Evolutionary conservation across 2,888 invertebrate species (phyloP).

Genomic region (Phengaris arion): DNA sequence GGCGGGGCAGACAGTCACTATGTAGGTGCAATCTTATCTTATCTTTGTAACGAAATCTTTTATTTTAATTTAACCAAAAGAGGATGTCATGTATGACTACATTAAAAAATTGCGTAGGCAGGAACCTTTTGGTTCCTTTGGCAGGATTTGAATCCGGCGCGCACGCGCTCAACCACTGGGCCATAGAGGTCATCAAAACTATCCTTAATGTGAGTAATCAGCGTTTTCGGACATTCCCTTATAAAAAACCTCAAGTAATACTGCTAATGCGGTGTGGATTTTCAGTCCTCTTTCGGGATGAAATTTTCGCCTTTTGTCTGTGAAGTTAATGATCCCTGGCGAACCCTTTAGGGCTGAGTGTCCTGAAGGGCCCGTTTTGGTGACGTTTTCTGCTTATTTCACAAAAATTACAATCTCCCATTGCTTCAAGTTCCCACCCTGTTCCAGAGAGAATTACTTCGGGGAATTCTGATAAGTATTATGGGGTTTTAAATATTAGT

Average conservation of each 20-base stretch:
- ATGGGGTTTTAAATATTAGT: neutral
- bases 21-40: neutral
- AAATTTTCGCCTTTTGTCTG: slow-evolving; percentile 12
- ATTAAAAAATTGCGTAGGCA: neutral
- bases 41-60: neutral
- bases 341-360: slow-evolving; percentile 9
- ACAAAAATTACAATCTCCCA: slow-evolving; percentile 1
- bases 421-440: neutral
- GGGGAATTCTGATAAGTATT: neutral
- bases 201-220: no score
- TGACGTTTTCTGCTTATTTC: neutral
- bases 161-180: no score
- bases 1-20: neutral
- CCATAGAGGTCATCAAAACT: no score
- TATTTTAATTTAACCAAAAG: neutral
- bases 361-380: slow-evolving; percentile 1
- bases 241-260: neutral
- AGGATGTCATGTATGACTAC: neutral
- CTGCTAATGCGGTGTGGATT: slow-evolving; percentile 10
- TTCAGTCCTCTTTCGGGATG: slow-evolving; percentile 15
- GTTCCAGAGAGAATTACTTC: neutral
- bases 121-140: no score
- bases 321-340: slow-evolving; percentile 17
- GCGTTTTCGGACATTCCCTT: neutral
- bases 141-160: no score